Conservation (phyloP, 2,113 vertebrate species). For the Leiothrix lutea region DNA sequence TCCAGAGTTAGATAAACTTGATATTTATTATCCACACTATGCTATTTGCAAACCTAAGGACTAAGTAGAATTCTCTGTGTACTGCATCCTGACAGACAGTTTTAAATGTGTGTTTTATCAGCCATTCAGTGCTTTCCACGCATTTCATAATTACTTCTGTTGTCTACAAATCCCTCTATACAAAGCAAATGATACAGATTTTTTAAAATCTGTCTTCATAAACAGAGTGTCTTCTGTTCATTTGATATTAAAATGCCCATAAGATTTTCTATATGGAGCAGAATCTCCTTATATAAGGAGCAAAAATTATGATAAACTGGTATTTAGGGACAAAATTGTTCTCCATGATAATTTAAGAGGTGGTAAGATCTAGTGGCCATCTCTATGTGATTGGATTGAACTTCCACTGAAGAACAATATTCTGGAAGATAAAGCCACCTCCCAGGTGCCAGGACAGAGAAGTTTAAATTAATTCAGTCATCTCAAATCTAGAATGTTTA, state of each 20-base stretch:
- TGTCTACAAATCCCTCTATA: conserved; percentile 9
- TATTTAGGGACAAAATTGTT: background rate
- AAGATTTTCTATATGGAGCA: background rate
- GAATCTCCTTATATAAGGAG: background rate
- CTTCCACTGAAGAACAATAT: background rate
- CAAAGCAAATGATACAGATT: background rate
- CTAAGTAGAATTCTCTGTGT: background rate
- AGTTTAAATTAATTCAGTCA: background rate
- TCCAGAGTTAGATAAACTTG: background rate
- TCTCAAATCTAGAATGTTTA: background rate
- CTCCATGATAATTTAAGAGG: background rate
- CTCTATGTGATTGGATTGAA: background rate
- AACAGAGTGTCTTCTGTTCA: background rate
- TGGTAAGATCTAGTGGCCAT: background rate
- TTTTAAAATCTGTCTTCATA: background rate
- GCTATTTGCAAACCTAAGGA: background rate
- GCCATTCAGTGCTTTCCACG: background rate
- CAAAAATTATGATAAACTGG: background rate
- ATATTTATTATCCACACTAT: conserved; percentile 30
- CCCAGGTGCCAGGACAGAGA: background rate
- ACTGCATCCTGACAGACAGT: background rate
- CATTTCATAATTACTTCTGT: conserved; percentile 27
- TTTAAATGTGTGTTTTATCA: background rate
- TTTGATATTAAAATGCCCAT: conserved; percentile 41
- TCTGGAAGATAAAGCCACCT: background rate